These are phyloP conservation scores for Neoscelio sp. DNA, from an alignment of 2,888 invertebrate genomes.

Conservation along the genomic window DNA sequence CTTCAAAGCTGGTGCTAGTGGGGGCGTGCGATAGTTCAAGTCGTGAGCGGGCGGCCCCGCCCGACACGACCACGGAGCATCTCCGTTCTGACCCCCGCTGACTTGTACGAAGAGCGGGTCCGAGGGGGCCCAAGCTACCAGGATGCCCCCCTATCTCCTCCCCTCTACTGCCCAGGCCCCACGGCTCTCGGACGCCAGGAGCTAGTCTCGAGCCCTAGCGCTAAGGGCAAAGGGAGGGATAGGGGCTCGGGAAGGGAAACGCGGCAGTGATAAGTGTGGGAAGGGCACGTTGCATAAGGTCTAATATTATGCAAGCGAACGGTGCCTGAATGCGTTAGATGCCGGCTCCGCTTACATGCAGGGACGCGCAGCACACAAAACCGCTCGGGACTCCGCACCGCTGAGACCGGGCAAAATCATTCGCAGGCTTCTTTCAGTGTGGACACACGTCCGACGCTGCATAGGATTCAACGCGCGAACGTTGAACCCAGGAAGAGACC, in stretches of 20 bases:
- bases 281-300: conserved; percentile 82
- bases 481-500: conserved; percentile 82
- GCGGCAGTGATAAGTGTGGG: conserved; percentile 83
- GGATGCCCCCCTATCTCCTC: conserved; percentile 24
- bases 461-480: conserved; percentile 79
- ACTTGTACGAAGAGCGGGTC: conserved; percentile 76
- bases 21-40: conserved; percentile 86
- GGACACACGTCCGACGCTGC: conserved; percentile 68
- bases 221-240: conserved; percentile 74
- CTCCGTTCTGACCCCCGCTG: conserved; percentile 83
- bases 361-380: conserved; percentile 77
- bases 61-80: conserved; percentile 83
- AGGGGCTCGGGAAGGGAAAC: conserved; percentile 63
- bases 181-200: conserved; percentile 69
- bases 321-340: conserved; percentile 80
- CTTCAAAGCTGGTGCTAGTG: conserved; percentile 78
- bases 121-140: conserved; percentile 47
- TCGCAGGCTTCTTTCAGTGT: conserved; percentile 54
- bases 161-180: conserved; percentile 5
- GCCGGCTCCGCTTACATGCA: conserved; percentile 71
- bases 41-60: conserved; percentile 84
- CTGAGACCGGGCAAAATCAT: conserved; percentile 17
- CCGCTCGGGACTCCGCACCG: conserved; percentile 20
- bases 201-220: conserved; percentile 65
- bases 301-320: conserved; percentile 82